These are phyloP conservation scores for Himalopsyche anomala DNA, from an alignment of 2,888 invertebrate species.

Conservation along the genomic window DNA sequence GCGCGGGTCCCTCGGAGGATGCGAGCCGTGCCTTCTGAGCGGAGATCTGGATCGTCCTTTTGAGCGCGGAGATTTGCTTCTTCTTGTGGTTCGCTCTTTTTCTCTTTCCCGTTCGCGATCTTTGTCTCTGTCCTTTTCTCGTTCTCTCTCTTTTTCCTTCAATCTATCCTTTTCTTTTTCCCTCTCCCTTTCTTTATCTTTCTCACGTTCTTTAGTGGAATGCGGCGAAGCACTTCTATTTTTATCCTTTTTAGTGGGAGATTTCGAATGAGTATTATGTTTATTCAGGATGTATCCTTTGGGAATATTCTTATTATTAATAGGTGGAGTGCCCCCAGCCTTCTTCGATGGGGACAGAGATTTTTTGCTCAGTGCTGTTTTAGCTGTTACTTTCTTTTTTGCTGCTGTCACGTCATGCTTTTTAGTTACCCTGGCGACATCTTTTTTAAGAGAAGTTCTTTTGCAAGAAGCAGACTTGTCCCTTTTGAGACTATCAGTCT, in stretches of 20 bases:
- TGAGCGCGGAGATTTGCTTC: constrained; percentile 74
- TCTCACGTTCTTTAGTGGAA: constrained; percentile 73
- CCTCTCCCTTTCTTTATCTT: constrained; percentile 76
- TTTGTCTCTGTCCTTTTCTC: constrained; percentile 69
- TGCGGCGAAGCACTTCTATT: constrained; percentile 73
- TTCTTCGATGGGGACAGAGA: constrained; percentile 76
- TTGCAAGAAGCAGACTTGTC: constrained; percentile 73
- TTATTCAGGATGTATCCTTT: constrained; percentile 70
- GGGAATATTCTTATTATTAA: constrained; percentile 72
- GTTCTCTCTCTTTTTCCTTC: constrained; percentile 70
- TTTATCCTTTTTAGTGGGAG: constrained; percentile 73
- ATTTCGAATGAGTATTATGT: constrained; percentile 71
- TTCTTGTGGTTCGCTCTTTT: constrained; percentile 76
- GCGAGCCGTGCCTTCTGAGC: constrained; percentile 69
- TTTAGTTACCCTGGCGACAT: constrained; percentile 71
- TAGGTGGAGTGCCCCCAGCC: constrained; percentile 76
- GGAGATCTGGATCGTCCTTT: constrained; percentile 75
- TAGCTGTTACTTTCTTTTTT: constrained; percentile 62
- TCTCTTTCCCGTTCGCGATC: constrained; percentile 72
- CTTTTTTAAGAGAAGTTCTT: constrained; percentile 70
- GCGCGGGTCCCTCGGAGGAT: constrained; percentile 73
- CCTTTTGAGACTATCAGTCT: constrained; percentile 72
- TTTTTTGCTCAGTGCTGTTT: constrained; percentile 69
- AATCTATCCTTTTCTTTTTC: constrained; percentile 74
- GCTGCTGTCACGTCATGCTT: constrained; percentile 70